Evolutionary conservation across 2,797 vertebrate genomes (phyloP), one percentile per base, ranked within the genome.

Genomic region (Enoplosus armatus): DNA sequence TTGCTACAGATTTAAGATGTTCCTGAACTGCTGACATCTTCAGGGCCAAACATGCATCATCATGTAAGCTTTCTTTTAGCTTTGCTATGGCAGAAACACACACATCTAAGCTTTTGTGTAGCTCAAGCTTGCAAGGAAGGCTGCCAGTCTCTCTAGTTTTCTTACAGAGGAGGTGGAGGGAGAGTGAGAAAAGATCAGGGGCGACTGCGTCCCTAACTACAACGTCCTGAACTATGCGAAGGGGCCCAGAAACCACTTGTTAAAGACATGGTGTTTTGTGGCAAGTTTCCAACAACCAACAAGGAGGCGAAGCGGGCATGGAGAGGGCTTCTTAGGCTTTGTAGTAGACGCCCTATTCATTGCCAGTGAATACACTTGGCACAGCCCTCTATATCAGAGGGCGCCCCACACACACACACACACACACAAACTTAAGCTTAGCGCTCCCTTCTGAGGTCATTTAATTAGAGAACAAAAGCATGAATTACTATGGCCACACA

Each of bases 391-490:
- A 80, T 90, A 93, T 89, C 86, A 80, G 86, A 87, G 87, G 84
- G 65, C 53, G 24, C 80, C 82, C 12, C 37, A 77, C 77, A 84
- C 73, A 76, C 77, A 84, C 82, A 39, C 37, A 77, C 77, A 84
- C 73, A 76, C 77, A 84, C 82, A 89, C 84, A 87, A 54, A 89
- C 68, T 56, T 74, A 82, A 84, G 89, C 92, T 90, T 70, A 75
- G 77, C 59, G 75, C 77, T 92, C 89, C 88, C 88, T 83, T 89
- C 88, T 88, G 91, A 93, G 92, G 92, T 93, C 87, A 92, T 92
- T 94, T 94, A 93, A 93, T 95, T 94, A 93, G 79, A 90, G 90
- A 91, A 94, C 92, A 94, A 94, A 93, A 82, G 90, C 72, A 71
- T 88, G 85, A 91, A 92, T 92, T 82, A 92, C 90, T 92, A 71